A percentile compares a stretch with the other conserved stretches of the same genome.
phyloP scores from a whole-genome alignment of 2,113 vertebrate species.

The Chionis minor region DNA sequence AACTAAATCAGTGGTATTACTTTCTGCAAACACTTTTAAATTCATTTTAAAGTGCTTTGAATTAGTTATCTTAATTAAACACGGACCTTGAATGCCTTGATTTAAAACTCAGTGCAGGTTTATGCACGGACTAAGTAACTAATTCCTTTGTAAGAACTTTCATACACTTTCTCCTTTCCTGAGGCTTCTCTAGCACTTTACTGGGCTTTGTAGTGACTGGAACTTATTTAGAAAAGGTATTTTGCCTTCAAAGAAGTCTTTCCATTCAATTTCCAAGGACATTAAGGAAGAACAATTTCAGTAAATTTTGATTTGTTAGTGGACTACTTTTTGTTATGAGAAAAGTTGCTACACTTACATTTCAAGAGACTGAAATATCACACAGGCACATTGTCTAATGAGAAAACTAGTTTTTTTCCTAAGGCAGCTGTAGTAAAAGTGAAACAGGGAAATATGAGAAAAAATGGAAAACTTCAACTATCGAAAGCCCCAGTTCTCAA shows the following conservation, averaged over 20 bases:
- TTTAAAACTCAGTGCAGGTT: not conserved
- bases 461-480: not conserved
- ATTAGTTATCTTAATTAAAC: conserved; percentile 51
- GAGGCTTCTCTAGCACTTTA: not conserved
- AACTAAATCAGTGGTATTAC: not conserved
- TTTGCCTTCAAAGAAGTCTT: not conserved
- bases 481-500: not conserved
- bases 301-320: not conserved
- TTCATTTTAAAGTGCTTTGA: not conserved
- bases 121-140: not conserved
- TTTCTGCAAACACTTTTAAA: not conserved
- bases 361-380: not conserved
- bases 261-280: not conserved
- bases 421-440: not conserved
- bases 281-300: not conserved
- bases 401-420: not conserved
- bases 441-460: not conserved
- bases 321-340: not conserved
- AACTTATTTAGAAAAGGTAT: not conserved
- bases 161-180: not conserved
- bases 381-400: not conserved
- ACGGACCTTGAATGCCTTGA: not conserved
- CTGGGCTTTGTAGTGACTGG: not conserved
- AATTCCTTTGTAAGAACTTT: not conserved
- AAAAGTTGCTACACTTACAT: not conserved